A percentile compares a stretch with the other conserved stretches of the same genome.
Conservation (phyloP, 2,113 vertebrate genomes). For the Nothocercus julius region DNA sequence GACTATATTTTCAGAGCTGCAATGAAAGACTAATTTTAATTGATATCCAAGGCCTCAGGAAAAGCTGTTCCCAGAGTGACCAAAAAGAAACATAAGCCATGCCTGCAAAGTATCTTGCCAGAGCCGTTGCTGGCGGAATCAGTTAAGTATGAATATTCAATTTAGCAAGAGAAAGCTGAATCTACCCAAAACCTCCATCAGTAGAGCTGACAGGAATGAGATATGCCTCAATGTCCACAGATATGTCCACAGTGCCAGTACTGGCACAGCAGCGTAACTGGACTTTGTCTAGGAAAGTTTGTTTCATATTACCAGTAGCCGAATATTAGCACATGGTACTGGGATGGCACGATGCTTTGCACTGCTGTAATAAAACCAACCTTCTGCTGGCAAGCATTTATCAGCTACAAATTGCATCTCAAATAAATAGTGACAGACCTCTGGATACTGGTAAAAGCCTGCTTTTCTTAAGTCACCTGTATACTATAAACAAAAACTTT, state of each 20-base stretch:
- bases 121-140: not conserved
- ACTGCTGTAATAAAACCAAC: not conserved
- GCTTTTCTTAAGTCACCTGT: not conserved
- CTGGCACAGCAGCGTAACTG: accelerated
- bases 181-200: not conserved
- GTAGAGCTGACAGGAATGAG: not conserved
- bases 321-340: not conserved
- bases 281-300: not conserved
- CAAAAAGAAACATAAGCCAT: not conserved
- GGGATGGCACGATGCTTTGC: not conserved
- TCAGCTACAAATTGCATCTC: not conserved
- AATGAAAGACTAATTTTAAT: not conserved
- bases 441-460: not conserved
- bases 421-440: not conserved
- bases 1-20: not conserved
- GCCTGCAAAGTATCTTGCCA: not conserved
- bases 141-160: not conserved
- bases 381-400: not conserved
- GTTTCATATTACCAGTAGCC: not conserved
- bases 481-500: not conserved
- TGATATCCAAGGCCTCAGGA: not conserved
- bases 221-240: not conserved
- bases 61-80: not conserved
- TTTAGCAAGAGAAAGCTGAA: not conserved
- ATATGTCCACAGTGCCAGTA: not conserved